Conservation (phyloP, 2,888 invertebrate species). For the Odontocolon sp. region DNA sequence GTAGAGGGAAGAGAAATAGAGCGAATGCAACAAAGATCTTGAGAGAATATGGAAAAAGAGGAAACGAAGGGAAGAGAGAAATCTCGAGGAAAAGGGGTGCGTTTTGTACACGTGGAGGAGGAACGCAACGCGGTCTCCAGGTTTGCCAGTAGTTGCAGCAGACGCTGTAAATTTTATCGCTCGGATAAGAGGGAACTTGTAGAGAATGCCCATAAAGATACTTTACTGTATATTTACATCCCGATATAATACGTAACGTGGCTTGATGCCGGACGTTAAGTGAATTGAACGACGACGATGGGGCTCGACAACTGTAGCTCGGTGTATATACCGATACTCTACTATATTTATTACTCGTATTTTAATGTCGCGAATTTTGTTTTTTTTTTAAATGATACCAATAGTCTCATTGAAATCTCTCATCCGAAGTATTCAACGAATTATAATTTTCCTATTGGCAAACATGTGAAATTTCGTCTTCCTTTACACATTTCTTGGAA, state of each 20-base stretch:
- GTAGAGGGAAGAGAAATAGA: too few species aligned
- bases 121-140: neutral
- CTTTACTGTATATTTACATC: constrained; percentile 76
- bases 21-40: too few species aligned
- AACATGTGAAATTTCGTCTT: too few species aligned
- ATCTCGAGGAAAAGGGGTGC: neutral
- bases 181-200: constrained; percentile 74
- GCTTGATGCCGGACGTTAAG: constrained; percentile 71
- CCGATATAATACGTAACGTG: constrained; percentile 70
- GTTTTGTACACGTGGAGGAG: neutral
- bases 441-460: neutral
- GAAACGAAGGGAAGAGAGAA: neutral
- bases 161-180: constrained; percentile 76
- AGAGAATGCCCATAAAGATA: constrained; percentile 74
- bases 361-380: neutral
- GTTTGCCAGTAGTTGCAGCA: constrained; percentile 46
- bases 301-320: constrained; percentile 1
- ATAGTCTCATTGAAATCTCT: too few species aligned
- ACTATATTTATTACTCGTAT: neutral
- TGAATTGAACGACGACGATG: constrained; percentile 68
- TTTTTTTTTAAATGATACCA: neutral
- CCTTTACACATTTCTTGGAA: too few species aligned
- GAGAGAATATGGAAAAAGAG: too few species aligned
- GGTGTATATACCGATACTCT: neutral
- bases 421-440: neutral